A percentile compares a stretch with the other conserved stretches of the same genome.
Conservation (phyloP, 1,140 invertebrate species). For the Pogonomyrmex californicus region DNA sequence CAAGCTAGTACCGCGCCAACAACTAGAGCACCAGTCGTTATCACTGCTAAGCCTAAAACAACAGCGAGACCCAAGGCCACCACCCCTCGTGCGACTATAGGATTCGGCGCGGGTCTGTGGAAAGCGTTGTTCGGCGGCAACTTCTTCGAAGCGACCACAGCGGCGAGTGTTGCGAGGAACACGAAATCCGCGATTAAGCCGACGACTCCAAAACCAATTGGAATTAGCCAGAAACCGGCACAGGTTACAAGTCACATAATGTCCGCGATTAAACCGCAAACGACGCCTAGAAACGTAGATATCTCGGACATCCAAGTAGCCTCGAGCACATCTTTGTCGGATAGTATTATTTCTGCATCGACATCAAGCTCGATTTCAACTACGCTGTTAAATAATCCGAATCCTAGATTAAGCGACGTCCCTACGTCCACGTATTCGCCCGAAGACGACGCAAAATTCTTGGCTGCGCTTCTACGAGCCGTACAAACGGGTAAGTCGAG, state of each 20-base stretch:
- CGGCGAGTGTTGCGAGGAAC: constrained; percentile 60
- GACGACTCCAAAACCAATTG: constrained; percentile 65
- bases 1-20: constrained; percentile 74
- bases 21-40: constrained; percentile 70
- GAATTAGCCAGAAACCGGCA: constrained; percentile 63
- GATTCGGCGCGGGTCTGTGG: constrained; percentile 81
- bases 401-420: constrained; percentile 54
- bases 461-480: constrained; percentile 78
- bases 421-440: constrained; percentile 79
- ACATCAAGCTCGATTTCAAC: constrained; percentile 54
- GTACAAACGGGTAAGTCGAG: constrained; percentile 66
- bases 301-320: constrained; percentile 62
- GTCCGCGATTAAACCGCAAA: constrained; percentile 28
- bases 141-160: constrained; percentile 68
- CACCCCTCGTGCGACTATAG: constrained; percentile 66
- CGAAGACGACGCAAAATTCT: constrained; percentile 83
- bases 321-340: constrained; percentile 35
- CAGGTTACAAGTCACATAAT: constrained; percentile 23
- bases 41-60: constrained; percentile 75
- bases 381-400: constrained; percentile 68
- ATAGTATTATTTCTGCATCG: neutral
- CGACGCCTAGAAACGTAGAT: constrained; percentile 61
- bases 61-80: constrained; percentile 71
- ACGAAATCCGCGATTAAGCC: constrained; percentile 37
- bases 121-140: constrained; percentile 81